Percentiles rank a stretch among this genome's conserved stretches.
Evolutionary conservation across 1,140 invertebrate genomes (phyloP).

Genomic region (Lordiphosa clarofinis): DNA sequence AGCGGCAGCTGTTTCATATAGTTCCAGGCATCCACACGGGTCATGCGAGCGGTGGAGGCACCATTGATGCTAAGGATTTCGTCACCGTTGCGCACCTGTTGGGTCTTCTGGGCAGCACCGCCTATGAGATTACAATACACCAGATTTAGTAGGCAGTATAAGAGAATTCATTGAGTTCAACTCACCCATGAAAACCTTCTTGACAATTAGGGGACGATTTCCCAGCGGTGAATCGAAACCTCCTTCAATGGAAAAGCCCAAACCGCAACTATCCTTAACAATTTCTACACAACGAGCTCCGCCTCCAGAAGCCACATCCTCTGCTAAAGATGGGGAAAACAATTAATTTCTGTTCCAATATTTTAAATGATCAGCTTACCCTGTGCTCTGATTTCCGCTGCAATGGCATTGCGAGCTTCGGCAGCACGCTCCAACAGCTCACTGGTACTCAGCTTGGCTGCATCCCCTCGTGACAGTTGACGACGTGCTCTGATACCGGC

Average conservation of each 20-base stretch:
- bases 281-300: constrained; percentile 82
- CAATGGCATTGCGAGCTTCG: constrained; percentile 69
- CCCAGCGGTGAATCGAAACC: constrained; percentile 93
- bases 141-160: background rate
- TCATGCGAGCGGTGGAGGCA: constrained; percentile 88
- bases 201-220: constrained; percentile 91
- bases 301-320: constrained; percentile 47
- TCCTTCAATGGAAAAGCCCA: constrained; percentile 95
- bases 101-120: constrained; percentile 93
- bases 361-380: constrained; percentile 29
- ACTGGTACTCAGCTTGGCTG: constrained; percentile 73
- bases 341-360: background rate
- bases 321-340: constrained; percentile 23
- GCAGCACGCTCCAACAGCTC: constrained; percentile 70
- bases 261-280: constrained; percentile 91
- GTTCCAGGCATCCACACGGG: constrained; percentile 95
- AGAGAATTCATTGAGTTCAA: constrained; percentile 10
- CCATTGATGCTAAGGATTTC: constrained; percentile 92
- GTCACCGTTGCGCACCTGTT: constrained; percentile 90
- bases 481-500: constrained; percentile 65
- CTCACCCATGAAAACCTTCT: constrained; percentile 95
- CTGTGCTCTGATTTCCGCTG: constrained; percentile 74
- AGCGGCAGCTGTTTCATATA: constrained; percentile 93
- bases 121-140: constrained; percentile 80
- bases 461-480: constrained; percentile 67